A percentile compares a stretch with the other conserved stretches of the same genome.
Evolutionary conservation across 2,113 vertebrate species (phyloP).

Genomic region (Porphyrio hochstetteri): DNA sequence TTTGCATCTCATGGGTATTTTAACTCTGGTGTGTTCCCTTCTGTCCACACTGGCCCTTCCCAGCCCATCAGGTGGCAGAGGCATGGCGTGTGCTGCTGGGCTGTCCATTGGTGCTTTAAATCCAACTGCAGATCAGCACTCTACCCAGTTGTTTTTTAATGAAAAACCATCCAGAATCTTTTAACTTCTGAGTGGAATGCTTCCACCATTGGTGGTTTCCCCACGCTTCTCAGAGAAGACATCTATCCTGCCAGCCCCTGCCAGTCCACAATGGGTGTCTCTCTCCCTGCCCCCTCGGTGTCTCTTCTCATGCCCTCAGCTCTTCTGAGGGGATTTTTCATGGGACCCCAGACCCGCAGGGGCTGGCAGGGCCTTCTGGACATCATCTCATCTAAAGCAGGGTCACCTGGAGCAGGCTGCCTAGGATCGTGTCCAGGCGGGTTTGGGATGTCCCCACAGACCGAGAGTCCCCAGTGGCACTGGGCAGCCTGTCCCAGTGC

Average conservation of each 20-base stretch:
- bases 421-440: too few relatives aligned
- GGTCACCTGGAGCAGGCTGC: too few relatives aligned
- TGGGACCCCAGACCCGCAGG: too few relatives aligned
- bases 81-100: neutral
- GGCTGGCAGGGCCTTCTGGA: too few relatives aligned
- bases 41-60: neutral
- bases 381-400: too few relatives aligned
- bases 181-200: neutral
- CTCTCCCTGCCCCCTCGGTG: too few relatives aligned
- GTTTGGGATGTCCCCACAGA: too few relatives aligned
- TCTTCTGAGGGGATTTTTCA: neutral
- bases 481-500: too few relatives aligned
- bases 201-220: neutral
- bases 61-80: neutral
- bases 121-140: neutral
- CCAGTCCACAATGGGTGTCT: fast-evolving
- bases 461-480: too few relatives aligned
- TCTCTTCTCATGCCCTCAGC: neutral
- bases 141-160: fast-evolving
- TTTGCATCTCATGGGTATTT: neutral
- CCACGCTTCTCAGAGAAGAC: neutral
- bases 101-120: neutral
- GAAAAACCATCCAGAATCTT: neutral
- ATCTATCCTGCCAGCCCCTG: fast-evolving
- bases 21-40: neutral